These are phyloP conservation scores for Dipodomys ordii DNA, from an alignment of 2,113 vertebrate genomes.

Conservation along the genomic window DNA sequence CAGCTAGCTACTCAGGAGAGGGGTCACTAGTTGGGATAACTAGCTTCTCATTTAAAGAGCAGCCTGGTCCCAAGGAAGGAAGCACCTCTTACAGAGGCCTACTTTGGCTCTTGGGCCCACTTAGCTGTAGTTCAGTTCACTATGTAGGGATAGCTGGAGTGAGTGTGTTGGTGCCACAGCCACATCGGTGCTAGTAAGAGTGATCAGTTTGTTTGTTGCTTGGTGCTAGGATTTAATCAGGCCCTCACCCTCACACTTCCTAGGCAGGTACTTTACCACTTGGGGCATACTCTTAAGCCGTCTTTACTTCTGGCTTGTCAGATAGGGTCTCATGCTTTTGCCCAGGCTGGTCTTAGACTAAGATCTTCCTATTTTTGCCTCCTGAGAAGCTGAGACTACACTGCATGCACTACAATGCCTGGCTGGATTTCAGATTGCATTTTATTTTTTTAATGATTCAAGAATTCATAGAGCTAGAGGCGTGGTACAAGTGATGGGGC, in stretches of 20 bases:
- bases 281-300: no score
- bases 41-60: background rate
- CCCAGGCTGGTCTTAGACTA: no score
- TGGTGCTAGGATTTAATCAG: no score
- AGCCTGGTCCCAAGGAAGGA: background rate
- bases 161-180: background rate
- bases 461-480: background rate
- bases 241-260: no score
- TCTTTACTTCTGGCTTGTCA: no score
- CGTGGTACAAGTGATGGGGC: no score
- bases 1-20: background rate
- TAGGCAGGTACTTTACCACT: no score
- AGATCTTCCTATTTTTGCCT: no score
- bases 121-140: background rate
- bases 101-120: background rate
- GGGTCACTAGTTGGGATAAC: background rate
- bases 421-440: background rate
- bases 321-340: no score
- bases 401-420: no score
- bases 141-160: rapidly evolving
- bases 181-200: rapidly evolving
- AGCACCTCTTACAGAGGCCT: background rate
- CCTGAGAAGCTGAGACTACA: no score
- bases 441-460: background rate
- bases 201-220: no score